A percentile compares a stretch with the other conserved stretches of the same genome.
Conservation (phyloP, 1,140 invertebrate species). For the Manduca sexta region DNA sequence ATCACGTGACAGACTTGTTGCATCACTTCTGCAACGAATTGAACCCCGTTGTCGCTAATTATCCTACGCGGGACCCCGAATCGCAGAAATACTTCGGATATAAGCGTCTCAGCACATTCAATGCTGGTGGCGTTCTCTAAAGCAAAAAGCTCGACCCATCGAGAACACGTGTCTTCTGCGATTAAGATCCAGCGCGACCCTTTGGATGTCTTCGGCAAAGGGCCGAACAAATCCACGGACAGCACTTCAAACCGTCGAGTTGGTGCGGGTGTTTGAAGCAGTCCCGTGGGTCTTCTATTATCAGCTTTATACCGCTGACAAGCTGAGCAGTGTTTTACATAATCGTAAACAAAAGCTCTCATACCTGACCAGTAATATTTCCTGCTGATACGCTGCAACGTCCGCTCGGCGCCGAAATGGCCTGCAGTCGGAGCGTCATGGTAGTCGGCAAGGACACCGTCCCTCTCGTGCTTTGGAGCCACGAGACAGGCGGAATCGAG, state of each 20-base stretch:
- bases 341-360: slow-evolving; percentile 20
- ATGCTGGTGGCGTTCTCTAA: slow-evolving; percentile 25
- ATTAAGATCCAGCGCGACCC: slow-evolving; percentile 8
- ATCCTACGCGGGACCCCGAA: slow-evolving; percentile 24
- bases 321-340: slow-evolving; percentile 17
- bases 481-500: slow-evolving; percentile 2
- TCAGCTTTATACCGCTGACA: slow-evolving; percentile 34
- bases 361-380: slow-evolving; percentile 34
- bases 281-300: slow-evolving; percentile 30
- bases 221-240: slow-evolving; percentile 26
- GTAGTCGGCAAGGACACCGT: slow-evolving; percentile 15
- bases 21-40: too few relatives aligned
- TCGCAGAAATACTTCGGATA: slow-evolving; percentile 20
- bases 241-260: slow-evolving; percentile 27
- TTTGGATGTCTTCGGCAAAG: slow-evolving; percentile 6
- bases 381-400: slow-evolving; percentile 15
- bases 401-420: slow-evolving; percentile 32
- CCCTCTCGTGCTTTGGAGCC: slow-evolving; percentile 2
- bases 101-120: slow-evolving; percentile 18
- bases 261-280: slow-evolving; percentile 19
- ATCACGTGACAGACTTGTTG: too few relatives aligned
- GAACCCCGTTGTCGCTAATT: slow-evolving; percentile 28
- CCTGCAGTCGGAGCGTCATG: slow-evolving; percentile 20
- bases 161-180: slow-evolving; percentile 15
- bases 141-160: slow-evolving; percentile 23